These are phyloP conservation scores for Oriolus oriolus DNA, from an alignment of 2,113 vertebrate species.

Conservation along the genomic window DNA sequence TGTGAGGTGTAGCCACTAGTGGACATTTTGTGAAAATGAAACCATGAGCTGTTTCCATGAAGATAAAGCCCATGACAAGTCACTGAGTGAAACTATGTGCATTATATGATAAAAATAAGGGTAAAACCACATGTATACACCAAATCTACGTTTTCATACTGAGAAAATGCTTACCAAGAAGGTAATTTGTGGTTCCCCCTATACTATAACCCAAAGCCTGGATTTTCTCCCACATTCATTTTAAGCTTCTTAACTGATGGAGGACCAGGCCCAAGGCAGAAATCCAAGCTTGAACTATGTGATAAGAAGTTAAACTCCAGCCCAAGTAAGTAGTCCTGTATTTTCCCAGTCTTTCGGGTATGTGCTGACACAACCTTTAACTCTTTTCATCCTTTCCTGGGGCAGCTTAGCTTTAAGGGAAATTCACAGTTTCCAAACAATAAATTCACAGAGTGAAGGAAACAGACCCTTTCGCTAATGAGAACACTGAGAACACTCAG, in stretches of 20 bases:
- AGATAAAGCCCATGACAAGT: background rate
- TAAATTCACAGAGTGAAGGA: background rate
- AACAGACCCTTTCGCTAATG: background rate
- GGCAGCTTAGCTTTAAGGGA: background rate
- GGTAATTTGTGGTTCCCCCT: background rate
- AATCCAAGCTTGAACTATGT: background rate
- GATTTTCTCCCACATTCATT: background rate
- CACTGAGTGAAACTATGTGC: background rate
- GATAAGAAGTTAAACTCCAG: background rate
- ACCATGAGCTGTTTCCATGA: background rate
- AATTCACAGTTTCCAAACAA: background rate
- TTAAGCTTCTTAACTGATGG: background rate
- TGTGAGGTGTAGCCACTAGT: background rate
- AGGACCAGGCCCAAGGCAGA: background rate
- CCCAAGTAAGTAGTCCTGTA: background rate
- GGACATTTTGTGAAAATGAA: background rate
- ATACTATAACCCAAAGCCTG: background rate
- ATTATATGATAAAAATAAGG: background rate
- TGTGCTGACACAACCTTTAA: background rate
- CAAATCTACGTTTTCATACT: background rate
- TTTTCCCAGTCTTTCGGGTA: background rate
- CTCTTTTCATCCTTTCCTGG: background rate
- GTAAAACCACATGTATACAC: background rate
- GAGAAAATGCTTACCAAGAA: background rate
- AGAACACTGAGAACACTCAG: background rate